Conservation (phyloP, 2,797 vertebrate species). For the Crocodylus rhombifer region DNA sequence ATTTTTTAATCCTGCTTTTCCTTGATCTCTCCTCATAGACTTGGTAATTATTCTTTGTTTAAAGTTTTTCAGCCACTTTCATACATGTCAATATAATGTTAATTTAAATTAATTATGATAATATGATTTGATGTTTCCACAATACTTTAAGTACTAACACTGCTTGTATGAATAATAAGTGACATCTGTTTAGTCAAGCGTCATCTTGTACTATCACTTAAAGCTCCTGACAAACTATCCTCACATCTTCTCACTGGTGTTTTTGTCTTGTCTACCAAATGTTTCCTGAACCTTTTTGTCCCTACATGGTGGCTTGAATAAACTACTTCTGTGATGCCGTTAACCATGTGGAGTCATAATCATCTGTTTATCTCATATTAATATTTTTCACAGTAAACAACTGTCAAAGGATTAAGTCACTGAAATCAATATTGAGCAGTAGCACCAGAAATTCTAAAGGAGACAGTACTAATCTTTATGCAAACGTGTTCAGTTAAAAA, state of each 20-base stretch:
- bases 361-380: neutral
- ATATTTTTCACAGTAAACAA: no score
- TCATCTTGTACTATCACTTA: neutral
- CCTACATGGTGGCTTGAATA: neutral
- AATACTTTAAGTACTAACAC: neutral
- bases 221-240: neutral
- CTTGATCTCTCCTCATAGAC: neutral
- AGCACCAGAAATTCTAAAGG: slow-evolving; percentile 4
- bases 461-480: neutral
- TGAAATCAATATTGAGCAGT: neutral
- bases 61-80: neutral
- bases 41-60: neutral
- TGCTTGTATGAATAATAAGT: neutral
- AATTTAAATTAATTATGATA: neutral
- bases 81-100: neutral
- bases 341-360: neutral
- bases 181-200: neutral
- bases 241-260: neutral
- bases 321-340: neutral
- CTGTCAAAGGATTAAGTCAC: no score
- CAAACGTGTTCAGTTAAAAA: neutral
- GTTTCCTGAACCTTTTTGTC: neutral
- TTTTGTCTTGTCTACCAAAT: neutral
- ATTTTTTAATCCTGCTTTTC: neutral
- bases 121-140: neutral